Evolutionary conservation across 2,797 vertebrate genomes (phyloP).

Genomic region (Phoeniculus purpureus): DNA sequence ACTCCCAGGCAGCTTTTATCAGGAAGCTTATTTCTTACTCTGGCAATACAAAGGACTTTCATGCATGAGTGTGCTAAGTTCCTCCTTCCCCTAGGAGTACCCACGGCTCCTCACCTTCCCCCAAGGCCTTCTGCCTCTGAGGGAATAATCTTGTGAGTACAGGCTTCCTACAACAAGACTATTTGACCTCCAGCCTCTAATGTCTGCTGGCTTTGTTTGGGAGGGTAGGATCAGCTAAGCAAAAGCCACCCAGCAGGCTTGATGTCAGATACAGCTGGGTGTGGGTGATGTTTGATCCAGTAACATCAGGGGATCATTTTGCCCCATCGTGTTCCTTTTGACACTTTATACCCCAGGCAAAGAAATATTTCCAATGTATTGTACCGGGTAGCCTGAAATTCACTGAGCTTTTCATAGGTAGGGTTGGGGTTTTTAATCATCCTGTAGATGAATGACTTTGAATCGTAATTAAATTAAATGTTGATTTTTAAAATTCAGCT

Average conservation of each 20-base stretch:
- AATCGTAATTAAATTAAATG: not conserved
- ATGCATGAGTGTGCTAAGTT: not conserved
- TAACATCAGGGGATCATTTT: not conserved
- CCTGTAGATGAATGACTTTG: not conserved
- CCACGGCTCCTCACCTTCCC: not conserved
- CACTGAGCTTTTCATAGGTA: not conserved
- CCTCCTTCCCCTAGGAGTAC: not conserved
- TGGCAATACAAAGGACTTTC: not conserved
- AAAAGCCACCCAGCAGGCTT: not conserved
- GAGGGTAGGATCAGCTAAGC: not conserved
- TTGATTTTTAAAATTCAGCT: constrained; percentile 11
- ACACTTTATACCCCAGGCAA: not conserved
- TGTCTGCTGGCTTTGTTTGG: not conserved
- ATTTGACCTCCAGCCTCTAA: not conserved
- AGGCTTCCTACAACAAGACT: not conserved
- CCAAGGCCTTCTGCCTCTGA: not conserved
- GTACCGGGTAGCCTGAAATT: not conserved
- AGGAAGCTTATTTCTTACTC: constrained; percentile 10
- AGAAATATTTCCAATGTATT: not conserved
- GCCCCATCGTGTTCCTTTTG: not conserved
- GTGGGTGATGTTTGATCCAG: not conserved
- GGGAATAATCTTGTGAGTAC: not conserved
- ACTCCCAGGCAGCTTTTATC: not conserved
- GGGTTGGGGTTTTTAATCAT: not conserved
- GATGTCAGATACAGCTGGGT: not conserved